A percentile compares a stretch with the other conserved stretches of the same genome.
These are phyloP conservation scores for Centropus unirufus DNA, from an alignment of 2,113 vertebrate species.

Conservation along the genomic window DNA sequence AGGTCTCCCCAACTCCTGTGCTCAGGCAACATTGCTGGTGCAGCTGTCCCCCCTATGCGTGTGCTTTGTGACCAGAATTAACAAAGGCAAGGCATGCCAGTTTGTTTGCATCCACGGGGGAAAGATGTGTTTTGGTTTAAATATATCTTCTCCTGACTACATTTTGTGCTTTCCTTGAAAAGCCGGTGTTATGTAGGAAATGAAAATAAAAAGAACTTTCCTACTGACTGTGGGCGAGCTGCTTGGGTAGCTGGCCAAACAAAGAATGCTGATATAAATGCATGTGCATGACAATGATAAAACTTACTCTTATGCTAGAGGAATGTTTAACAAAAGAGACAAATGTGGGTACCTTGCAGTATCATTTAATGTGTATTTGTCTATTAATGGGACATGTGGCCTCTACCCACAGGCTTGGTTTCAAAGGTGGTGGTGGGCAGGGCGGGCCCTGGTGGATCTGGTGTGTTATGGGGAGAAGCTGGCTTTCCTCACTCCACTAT, in stretches of 20 bases:
- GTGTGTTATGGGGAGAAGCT: neutral
- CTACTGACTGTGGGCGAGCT: neutral
- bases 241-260: neutral
- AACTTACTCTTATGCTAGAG: neutral
- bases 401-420: neutral
- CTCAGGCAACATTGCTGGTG: accelerated
- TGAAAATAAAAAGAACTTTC: neutral
- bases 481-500: neutral
- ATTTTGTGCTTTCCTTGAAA: neutral
- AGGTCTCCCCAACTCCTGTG: accelerated
- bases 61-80: neutral
- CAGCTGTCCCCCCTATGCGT: accelerated
- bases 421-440: neutral
- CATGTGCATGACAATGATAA: neutral
- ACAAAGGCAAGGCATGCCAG: neutral
- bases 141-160: neutral
- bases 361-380: neutral
- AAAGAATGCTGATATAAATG: neutral
- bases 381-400: accelerated
- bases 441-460: neutral
- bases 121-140: neutral
- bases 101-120: accelerated
- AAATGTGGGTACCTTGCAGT: neutral
- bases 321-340: neutral
- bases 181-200: neutral